Base-by-base conservation (phyloP, 1,140 invertebrate genomes). In the Chymomyza costata region DNA sequence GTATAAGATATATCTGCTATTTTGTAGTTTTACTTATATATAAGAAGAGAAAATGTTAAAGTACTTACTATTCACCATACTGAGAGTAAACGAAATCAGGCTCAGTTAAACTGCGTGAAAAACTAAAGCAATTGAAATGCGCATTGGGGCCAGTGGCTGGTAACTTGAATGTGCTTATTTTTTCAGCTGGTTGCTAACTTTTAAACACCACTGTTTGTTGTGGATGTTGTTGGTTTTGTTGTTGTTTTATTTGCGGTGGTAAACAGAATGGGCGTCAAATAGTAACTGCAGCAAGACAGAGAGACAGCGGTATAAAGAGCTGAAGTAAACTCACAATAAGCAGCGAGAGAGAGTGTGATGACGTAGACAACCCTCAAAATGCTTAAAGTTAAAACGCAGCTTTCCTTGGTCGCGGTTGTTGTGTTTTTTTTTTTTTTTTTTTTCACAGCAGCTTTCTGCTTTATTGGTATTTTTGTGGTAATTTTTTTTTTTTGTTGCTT, bases 201-300 rank as follows among this genome's bases (percentile, higher is more conserved):
- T 70, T 71, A 66, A 62, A 55, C 68, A 54, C 43, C 17, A 35
- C 37, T 37, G 40, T 54, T 64, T 57, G 41, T 38, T 65, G 56
- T 47, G 60, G 49, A 14, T 37, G 50, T 47, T 47, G 16, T 17
- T 49, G 45, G 17, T 28, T 31, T 25, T 56, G 8, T 25, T 35
- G 52, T 68, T 73, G 64, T 59, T 64, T n/a, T 69, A 69, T 74
- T 65, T 76, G 65, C 65, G 70, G 70, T n/a, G n/a, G n/a, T 76
- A 65, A 76, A 76, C 51, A 74, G 37, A 7, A 34, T 18, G 39
- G 16, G 28, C 25, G 15, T 31, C 30, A 21, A 34, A n/a, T n/a
- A n/a, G n/a, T n/a, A n/a, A n/a, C n/a, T n/a, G n/a, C n/a, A n/a
- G n/a, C n/a, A n/a, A n/a, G n/a, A n/a, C n/a, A n/a, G n/a, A n/a